Conservation (phyloP, 2,888 invertebrate species). For the Agelastica alni region DNA sequence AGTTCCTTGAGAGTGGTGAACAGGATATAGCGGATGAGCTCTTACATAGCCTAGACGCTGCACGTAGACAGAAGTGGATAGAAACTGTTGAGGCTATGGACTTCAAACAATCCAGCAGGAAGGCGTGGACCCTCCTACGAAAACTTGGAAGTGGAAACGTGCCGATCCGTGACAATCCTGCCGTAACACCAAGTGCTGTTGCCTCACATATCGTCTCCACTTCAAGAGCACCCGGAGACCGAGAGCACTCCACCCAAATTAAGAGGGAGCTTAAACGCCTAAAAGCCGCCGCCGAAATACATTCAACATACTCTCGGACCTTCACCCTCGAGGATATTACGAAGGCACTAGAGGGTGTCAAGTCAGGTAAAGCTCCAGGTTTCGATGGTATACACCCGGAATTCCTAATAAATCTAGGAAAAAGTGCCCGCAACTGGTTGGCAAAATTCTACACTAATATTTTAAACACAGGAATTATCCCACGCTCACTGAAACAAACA, state of each 20-base stretch:
- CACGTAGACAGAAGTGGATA: constrained; percentile 20
- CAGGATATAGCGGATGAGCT: constrained; percentile 18
- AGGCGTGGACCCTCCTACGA: constrained; percentile 1
- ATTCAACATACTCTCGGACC: not conserved
- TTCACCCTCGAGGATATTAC: not conserved
- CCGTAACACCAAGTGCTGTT: too few relatives aligned
- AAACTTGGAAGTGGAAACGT: too few relatives aligned
- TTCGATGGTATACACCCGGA: constrained; percentile 17
- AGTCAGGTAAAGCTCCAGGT: constrained; percentile 14
- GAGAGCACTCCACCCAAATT: constrained; percentile 20
- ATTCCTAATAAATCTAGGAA: constrained; percentile 15
- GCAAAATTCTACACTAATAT: constrained; percentile 13
- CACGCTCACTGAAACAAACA: constrained; percentile 7
- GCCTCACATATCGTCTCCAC: too few relatives aligned
- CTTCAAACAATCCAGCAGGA: constrained; percentile 10
- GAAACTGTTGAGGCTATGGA: constrained; percentile 24
- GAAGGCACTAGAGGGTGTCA: constrained; percentile 2
- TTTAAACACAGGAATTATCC: not conserved
- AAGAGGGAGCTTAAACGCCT: constrained; percentile 20
- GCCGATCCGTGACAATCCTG: too few relatives aligned
- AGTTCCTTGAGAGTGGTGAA: constrained; percentile 1
- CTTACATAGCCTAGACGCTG: constrained; percentile 21
- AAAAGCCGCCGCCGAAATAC: not conserved
- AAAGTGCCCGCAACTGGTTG: constrained; percentile 9
- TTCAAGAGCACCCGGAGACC: constrained; percentile 21